Evolutionary conservation across 2,797 vertebrate species (phyloP).

Genomic region (Ficedula albicollis): DNA sequence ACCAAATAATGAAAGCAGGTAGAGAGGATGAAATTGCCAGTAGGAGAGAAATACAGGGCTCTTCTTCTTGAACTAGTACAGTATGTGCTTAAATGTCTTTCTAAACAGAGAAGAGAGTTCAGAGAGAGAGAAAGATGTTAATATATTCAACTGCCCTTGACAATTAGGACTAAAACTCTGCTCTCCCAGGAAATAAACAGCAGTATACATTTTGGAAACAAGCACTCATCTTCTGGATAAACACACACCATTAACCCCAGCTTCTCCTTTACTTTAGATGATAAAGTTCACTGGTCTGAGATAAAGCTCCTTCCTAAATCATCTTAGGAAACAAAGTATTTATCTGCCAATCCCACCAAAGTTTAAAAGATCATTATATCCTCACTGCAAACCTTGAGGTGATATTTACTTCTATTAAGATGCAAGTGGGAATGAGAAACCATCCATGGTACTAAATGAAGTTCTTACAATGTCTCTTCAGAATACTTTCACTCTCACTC

Average conservation of each 20-base stretch:
- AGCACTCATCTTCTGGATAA: background rate
- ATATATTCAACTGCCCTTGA: conserved; percentile 29
- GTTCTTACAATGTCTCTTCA: conserved; percentile 32
- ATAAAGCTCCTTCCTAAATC: conserved; percentile 40
- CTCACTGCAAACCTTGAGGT: conserved; percentile 29
- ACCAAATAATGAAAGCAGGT: conserved; percentile 15
- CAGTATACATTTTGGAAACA: background rate
- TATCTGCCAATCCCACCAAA: background rate
- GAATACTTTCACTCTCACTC: conserved; percentile 32
- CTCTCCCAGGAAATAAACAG: background rate
- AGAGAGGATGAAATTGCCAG: background rate
- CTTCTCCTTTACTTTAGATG: background rate
- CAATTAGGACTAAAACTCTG: background rate
- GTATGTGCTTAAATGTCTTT: background rate
- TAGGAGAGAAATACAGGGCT: background rate
- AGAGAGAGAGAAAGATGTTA: background rate
- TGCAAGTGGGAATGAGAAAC: conserved; percentile 44
- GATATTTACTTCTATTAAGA: conserved; percentile 62
- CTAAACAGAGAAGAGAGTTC: background rate
- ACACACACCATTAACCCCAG: background rate
- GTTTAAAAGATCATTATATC: conserved; percentile 40
- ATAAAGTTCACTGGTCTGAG: background rate
- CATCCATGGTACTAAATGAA: conserved; percentile 39
- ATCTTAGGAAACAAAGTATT: conserved; percentile 40
- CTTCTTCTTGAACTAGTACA: background rate